Evolutionary conservation across 2,888 invertebrate genomes (phyloP).

Genomic region (Epistrophe eligans): DNA sequence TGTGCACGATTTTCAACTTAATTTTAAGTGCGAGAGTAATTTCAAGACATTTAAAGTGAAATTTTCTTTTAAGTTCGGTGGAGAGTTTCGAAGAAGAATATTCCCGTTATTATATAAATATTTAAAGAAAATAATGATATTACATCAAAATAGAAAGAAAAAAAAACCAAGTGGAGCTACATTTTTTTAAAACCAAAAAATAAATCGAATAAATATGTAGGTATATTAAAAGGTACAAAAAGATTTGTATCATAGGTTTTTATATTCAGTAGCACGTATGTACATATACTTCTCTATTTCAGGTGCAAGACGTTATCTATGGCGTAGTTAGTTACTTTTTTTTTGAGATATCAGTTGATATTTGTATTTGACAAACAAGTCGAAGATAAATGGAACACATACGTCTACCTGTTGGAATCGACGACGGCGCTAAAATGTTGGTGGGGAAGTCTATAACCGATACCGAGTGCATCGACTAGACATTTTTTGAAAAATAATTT

Average conservation of each 20-base stretch:
- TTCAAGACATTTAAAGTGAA: background rate
- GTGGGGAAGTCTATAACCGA: conserved; percentile 35
- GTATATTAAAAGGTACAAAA: conserved; percentile 19
- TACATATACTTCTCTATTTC: conserved; percentile 38
- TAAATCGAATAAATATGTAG: background rate
- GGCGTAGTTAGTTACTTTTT: conserved; percentile 35
- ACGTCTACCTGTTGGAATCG: conserved; percentile 40
- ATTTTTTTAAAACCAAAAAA: background rate
- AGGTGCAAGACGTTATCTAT: conserved; percentile 54
- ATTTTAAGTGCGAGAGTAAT: background rate
- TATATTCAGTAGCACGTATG: conserved; percentile 51
- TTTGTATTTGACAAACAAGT: conserved; percentile 61
- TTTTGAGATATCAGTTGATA: conserved; percentile 50
- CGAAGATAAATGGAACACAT: conserved; percentile 67
- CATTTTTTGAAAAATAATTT: conserved; percentile 18
- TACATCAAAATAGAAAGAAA: conserved; percentile 13
- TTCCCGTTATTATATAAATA: conserved; percentile 46
- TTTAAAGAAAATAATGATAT: conserved; percentile 48
- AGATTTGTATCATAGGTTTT: conserved; percentile 19
- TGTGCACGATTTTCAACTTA: background rate
- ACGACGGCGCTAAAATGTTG: conserved; percentile 36
- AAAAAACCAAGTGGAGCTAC: background rate
- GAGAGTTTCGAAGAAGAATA: background rate
- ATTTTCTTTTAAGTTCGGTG: background rate
- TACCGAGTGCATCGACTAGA: conserved; percentile 35